These are phyloP conservation scores for Penaeus vannamei DNA, from an alignment of 1,140 invertebrate species.

Conservation along the genomic window DNA sequence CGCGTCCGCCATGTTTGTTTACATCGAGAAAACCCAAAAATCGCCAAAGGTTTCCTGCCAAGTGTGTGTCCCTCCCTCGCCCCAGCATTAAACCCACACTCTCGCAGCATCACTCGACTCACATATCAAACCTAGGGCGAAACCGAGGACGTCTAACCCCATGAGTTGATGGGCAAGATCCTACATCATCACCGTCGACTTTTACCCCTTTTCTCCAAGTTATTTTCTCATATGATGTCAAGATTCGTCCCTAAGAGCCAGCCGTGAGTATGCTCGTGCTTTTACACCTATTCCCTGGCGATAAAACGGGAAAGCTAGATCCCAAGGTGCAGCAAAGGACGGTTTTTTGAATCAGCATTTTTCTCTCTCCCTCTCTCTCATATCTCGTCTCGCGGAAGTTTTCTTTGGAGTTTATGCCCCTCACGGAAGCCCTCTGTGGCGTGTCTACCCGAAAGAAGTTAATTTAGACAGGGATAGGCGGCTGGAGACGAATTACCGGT, in stretches of 20 bases:
- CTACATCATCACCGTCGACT: not conserved
- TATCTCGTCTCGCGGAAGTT: too few relatives aligned
- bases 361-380: too few relatives aligned
- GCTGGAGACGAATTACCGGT: too few relatives aligned
- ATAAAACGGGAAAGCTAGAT: not conserved
- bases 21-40: not conserved
- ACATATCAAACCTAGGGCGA: not conserved
- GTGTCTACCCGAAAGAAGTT: too few relatives aligned
- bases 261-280: conserved; percentile 27
- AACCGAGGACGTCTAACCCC: too few relatives aligned
- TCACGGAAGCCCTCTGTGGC: too few relatives aligned
- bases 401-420: too few relatives aligned
- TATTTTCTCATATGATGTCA: conserved; percentile 33
- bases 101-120: too few relatives aligned
- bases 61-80: not conserved
- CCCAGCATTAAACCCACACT: too few relatives aligned
- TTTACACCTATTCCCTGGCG: not conserved
- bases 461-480: too few relatives aligned
- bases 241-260: conserved; percentile 59
- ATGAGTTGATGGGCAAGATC: not conserved
- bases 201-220: not conserved
- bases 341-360: too few relatives aligned
- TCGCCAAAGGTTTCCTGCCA: not conserved
- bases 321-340: not conserved
- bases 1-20: conserved; percentile 19